Evolutionary conservation across 2,797 vertebrate species (phyloP), one percentile per base, ranked within the genome.

Genomic region (Denticeps clupeoides): DNA sequence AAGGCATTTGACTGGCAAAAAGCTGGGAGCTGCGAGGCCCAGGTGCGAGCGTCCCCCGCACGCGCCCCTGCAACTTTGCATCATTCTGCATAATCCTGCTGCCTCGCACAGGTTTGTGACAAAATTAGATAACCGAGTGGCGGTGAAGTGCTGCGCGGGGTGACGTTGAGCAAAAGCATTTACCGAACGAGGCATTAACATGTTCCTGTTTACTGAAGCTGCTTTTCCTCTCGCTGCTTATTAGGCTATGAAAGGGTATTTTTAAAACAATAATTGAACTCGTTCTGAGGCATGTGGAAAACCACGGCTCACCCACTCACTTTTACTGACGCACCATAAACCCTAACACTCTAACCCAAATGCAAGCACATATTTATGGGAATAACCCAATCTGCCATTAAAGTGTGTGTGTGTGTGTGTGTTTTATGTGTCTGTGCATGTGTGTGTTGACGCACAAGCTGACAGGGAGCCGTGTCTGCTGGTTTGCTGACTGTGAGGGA

Each of bases 1-100:
- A 40, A 46, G 38, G 51, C 46, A 62, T 62, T 65, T 65, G 56
- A 54, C 53, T 59, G 59, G 42, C 51, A 51, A 65, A 62, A 25
- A n/a, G n/a, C 24, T 25, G 2, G 24, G 5, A 45, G 11, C 42
- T 44, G 10, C 44, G 41, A 28, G 48, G 33, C 18, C 42, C 63
- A 65, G 54, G 59, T 62, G 59, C 45, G 23, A 37, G 38, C 3
- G 31, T 29, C 29, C 31, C 29, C 56, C 41, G 15, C 35, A 47
- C 45, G 37, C 13, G 33, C 19, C 47, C 38, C 29, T 37, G 40
- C 29, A 49, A 38, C 44, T 55, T 65, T 59, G 52, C 56, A 59
- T 59, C 59, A 53, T 37, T 49, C 43, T 25, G 13, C 47, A 49
- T 51, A 16, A 58, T 46, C 23, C 52, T 45, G 55, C 27, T 41